Conservation (phyloP, 30 jellyfish, hydroid and myxozoan genomes). For the Chrysaora quinquecirrha region DNA sequence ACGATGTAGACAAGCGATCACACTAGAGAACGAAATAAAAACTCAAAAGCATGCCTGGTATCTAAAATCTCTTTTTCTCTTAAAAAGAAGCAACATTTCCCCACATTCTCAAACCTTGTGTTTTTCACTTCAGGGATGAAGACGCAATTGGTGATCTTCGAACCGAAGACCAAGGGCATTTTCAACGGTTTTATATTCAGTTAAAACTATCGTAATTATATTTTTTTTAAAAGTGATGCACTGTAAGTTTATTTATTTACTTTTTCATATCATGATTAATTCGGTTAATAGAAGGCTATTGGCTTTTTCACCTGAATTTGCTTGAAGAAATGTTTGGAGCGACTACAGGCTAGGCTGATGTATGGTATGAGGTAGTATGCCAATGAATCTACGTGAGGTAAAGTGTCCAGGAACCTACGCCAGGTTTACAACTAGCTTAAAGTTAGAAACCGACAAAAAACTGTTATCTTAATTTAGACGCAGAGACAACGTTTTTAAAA, state of each 20-base stretch:
- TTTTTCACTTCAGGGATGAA: conserved; percentile 32
- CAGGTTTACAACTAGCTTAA: too few species aligned
- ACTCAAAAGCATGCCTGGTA: too few species aligned
- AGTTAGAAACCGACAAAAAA: too few species aligned
- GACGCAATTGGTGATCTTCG: conserved; percentile 47
- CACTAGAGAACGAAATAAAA: too few species aligned
- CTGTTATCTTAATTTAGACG: too few species aligned
- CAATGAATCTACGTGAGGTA: too few species aligned
- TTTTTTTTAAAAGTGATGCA: neutral
- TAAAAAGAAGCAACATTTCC: neutral
- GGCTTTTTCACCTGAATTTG: neutral
- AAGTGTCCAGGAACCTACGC: too few species aligned
- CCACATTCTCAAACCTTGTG: neutral
- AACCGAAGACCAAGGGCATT: conserved; percentile 67
- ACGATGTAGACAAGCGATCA: too few species aligned
- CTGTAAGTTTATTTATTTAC: neutral
- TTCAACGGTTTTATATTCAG: conserved; percentile 45
- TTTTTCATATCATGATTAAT: neutral
- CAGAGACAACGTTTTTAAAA: too few species aligned
- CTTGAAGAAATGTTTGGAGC: neutral
- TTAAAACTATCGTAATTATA: conserved; percentile 9
- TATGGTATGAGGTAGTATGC: too few species aligned
- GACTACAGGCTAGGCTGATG: too few species aligned
- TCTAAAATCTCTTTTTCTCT: too few species aligned
- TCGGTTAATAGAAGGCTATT: neutral